These are phyloP conservation scores for Xylota segnis DNA, from an alignment of 2,888 invertebrate genomes.

Conservation along the genomic window DNA sequence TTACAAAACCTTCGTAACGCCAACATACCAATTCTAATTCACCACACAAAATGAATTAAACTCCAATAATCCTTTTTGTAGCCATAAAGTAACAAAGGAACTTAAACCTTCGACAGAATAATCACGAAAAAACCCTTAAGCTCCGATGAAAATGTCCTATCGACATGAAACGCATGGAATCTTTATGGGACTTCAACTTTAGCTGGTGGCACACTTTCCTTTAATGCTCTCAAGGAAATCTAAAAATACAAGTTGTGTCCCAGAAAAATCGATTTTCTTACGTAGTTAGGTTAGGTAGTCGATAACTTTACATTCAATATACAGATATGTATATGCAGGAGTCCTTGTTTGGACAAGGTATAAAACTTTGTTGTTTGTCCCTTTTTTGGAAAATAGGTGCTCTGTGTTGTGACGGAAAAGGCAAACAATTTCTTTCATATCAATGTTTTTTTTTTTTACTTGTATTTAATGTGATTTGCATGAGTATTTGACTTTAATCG, in stretches of 20 bases:
- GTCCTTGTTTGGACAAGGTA: slow-evolving; percentile 66
- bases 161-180: slow-evolving; percentile 71
- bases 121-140: slow-evolving; percentile 51
- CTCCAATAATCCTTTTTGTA: slow-evolving; percentile 70
- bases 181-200: slow-evolving; percentile 54
- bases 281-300: slow-evolving; percentile 22
- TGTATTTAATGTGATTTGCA: slow-evolving; percentile 54
- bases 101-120: slow-evolving; percentile 65
- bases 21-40: slow-evolving; percentile 45
- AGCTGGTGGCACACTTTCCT: slow-evolving; percentile 44
- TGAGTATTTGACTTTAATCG: slow-evolving; percentile 56
- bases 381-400: neutral
- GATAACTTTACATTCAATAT: slow-evolving; percentile 57
- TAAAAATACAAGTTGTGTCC: slow-evolving; percentile 68
- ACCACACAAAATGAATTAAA: slow-evolving; percentile 64
- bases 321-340: too few relatives aligned
- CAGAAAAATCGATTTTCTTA: slow-evolving; percentile 63
- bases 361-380: slow-evolving; percentile 55
- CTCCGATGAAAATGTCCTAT: slow-evolving; percentile 66
- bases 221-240: slow-evolving; percentile 51
- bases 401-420: slow-evolving; percentile 6
- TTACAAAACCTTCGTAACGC: neutral
- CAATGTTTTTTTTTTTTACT: slow-evolving; percentile 10
- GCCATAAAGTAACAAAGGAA: slow-evolving; percentile 67
- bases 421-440: slow-evolving; percentile 21